Conservation (phyloP, 2,888 invertebrate genomes). For the Oligia latruncula region DNA sequence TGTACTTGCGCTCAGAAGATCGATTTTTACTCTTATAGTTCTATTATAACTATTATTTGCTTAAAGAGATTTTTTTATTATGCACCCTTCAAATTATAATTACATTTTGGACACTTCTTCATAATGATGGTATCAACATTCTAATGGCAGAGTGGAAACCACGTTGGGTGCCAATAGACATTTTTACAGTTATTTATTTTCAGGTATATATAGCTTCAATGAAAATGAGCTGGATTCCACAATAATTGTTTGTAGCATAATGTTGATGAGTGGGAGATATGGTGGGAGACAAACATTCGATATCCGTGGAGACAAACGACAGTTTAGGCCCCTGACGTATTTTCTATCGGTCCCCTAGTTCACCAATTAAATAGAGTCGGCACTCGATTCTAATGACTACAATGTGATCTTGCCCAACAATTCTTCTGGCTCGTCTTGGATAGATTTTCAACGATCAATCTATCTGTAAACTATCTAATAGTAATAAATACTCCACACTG, state of each 20-base stretch:
- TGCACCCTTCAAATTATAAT: neutral
- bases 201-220: neutral
- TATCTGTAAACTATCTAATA: neutral
- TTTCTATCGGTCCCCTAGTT: neutral
- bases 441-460: neutral
- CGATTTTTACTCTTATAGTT: neutral
- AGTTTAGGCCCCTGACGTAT: neutral
- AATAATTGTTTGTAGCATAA: neutral
- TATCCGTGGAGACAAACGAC: neutral
- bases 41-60: too few species aligned
- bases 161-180: slow-evolving; percentile 39
- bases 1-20: neutral
- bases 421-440: neutral
- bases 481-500: neutral
- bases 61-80: too few species aligned
- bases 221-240: slow-evolving; percentile 16
- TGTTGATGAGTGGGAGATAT: slow-evolving; percentile 1
- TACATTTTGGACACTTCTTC: too few species aligned
- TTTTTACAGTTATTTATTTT: neutral
- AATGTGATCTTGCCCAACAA: neutral
- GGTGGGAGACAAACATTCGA: neutral
- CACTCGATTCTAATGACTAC: neutral
- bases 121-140: neutral
- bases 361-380: neutral
- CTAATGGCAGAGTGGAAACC: neutral